Conservation (phyloP, 2,797 vertebrate species). For the Tragopan temminckii region DNA sequence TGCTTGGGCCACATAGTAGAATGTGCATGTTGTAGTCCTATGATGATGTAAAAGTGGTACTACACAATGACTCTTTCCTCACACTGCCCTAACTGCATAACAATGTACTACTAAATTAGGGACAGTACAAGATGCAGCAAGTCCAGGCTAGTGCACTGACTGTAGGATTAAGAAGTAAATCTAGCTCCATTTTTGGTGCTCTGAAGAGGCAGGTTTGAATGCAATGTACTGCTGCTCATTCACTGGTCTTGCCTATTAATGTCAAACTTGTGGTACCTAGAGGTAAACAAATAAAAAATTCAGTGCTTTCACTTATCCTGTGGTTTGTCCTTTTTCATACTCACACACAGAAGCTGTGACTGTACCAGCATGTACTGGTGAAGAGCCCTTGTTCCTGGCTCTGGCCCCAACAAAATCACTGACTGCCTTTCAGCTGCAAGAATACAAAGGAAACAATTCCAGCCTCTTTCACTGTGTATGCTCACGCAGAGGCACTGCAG, state of each 20-base stretch:
- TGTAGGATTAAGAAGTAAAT: slow-evolving; percentile 74
- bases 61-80: slow-evolving; percentile 79
- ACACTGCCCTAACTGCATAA: slow-evolving; percentile 71
- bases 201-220: slow-evolving; percentile 74
- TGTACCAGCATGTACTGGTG: neutral
- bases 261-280: slow-evolving; percentile 81
- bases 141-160: slow-evolving; percentile 75
- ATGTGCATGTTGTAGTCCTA: slow-evolving; percentile 94
- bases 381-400: neutral
- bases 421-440: neutral
- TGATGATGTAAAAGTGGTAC: slow-evolving; percentile 89
- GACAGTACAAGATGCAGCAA: slow-evolving; percentile 76
- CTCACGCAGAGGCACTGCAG: neutral
- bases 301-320: slow-evolving; percentile 74
- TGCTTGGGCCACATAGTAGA: slow-evolving; percentile 89
- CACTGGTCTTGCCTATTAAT: slow-evolving; percentile 81
- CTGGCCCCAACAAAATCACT: accelerated
- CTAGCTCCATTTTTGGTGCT: slow-evolving; percentile 82
- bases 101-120: slow-evolving; percentile 81
- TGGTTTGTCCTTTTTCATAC: slow-evolving; percentile 48
- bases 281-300: slow-evolving; percentile 82
- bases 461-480: neutral
- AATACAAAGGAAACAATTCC: slow-evolving; percentile 15
- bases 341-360: neutral
- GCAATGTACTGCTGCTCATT: slow-evolving; percentile 78